A percentile compares a stretch with the other conserved stretches of the same genome.
Evolutionary conservation across 1,140 invertebrate species (phyloP).

Genomic region (Portunus trituberculatus): DNA sequence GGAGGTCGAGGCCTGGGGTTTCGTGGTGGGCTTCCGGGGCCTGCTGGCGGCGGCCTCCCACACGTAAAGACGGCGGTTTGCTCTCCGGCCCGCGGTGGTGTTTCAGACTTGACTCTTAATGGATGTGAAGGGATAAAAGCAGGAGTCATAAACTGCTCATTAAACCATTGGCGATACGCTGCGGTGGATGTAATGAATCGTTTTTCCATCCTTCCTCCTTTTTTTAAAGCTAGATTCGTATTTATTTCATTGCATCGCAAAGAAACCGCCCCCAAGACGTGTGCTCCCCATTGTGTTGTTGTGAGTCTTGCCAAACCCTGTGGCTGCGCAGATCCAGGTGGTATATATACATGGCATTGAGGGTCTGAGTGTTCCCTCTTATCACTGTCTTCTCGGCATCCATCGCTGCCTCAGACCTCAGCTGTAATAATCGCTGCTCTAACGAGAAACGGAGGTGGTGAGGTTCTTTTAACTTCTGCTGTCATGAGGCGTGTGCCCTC

Average conservation of each 20-base stretch:
- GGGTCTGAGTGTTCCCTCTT: background rate
- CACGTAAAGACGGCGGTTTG: background rate
- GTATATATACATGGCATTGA: background rate
- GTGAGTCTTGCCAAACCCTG: background rate
- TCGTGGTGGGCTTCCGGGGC: background rate
- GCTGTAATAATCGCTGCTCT: background rate
- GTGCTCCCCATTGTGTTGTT: background rate
- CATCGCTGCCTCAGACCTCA: background rate
- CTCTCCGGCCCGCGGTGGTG: background rate
- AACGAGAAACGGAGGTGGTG: constrained; percentile 10
- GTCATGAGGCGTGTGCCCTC: background rate
- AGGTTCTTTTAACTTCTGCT: background rate
- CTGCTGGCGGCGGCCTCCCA: constrained; percentile 9
- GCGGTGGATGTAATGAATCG: background rate
- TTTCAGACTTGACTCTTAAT: constrained; percentile 35
- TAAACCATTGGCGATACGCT: background rate
- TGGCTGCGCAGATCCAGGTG: background rate
- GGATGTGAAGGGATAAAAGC: constrained; percentile 36
- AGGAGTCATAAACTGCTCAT: constrained; percentile 50
- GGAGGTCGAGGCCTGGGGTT: background rate
- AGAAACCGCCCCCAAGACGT: background rate
- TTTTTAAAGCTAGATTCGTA: background rate
- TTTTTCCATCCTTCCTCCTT: background rate
- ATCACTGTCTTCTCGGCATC: background rate
- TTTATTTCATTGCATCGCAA: background rate